A percentile compares a stretch with the other conserved stretches of the same genome.
Evolutionary conservation across 2,797 vertebrate genomes (phyloP).

Genomic region (Phalanger gymnotis): DNA sequence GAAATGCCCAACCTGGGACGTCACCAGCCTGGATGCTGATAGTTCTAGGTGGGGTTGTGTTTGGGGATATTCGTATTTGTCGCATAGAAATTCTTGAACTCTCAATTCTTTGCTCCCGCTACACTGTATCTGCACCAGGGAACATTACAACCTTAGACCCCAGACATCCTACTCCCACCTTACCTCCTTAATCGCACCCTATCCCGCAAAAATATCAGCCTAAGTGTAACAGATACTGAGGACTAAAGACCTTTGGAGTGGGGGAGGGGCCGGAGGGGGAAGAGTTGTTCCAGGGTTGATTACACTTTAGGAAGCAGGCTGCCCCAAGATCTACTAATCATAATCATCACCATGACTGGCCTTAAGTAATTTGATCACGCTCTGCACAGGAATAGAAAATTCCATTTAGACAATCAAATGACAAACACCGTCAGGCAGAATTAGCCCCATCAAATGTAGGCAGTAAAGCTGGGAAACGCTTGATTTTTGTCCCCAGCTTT

Average conservation of each 20-base stretch:
- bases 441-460: conserved; percentile 36
- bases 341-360: conserved; percentile 26
- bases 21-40: background rate
- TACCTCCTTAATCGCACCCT: conserved; percentile 13
- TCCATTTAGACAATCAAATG: conserved; percentile 52
- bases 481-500: conserved; percentile 55
- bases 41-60: conserved; percentile 18
- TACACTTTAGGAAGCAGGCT: background rate
- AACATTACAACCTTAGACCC: background rate
- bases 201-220: background rate
- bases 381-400: conserved; percentile 38
- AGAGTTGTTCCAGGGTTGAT: background rate
- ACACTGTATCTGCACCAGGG: background rate
- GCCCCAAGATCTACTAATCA: background rate
- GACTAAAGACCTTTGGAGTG: background rate
- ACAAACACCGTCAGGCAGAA: conserved; percentile 49
- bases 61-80: background rate
- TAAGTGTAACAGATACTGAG: background rate
- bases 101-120: background rate
- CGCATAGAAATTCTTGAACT: background rate
- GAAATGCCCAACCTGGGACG: background rate
- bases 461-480: conserved; percentile 51
- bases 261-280: background rate
- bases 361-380: conserved; percentile 48
- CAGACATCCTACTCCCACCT: background rate